phyloP scores from a whole-genome alignment of 1,140 invertebrate genomes.

The Scylla paramamosain region DNA sequence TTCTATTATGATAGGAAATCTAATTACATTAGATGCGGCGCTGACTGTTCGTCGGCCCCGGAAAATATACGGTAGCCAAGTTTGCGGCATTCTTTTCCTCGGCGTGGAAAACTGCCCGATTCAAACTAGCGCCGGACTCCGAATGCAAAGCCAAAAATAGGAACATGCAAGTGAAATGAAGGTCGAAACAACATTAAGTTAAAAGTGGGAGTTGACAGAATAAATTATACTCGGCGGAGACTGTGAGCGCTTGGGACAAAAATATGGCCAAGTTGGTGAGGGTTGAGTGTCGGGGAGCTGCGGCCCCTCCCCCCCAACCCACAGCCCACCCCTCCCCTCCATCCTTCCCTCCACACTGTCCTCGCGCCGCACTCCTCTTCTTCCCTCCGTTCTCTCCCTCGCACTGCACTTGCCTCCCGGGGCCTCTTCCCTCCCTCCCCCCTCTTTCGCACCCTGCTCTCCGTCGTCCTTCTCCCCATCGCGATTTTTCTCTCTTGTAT shows the following conservation, averaged over 20 bases:
- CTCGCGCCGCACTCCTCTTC: not conserved
- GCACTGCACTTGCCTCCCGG: not conserved
- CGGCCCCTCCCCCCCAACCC: too few species aligned
- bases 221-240: slow-evolving; percentile 71
- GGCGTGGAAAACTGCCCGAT: slow-evolving; percentile 50
- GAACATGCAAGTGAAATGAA: slow-evolving; percentile 75
- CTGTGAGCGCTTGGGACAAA: slow-evolving; percentile 50
- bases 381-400: not conserved
- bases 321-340: not conserved
- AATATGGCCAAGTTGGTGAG: slow-evolving; percentile 62
- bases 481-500: not conserved
- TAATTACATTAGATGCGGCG: slow-evolving; percentile 75
- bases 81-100: slow-evolving; percentile 61
- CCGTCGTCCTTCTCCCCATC: not conserved
- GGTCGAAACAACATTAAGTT: slow-evolving; percentile 74
- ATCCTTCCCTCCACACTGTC: not conserved
- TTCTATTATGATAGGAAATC: slow-evolving; percentile 76
- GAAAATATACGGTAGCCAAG: slow-evolving; percentile 58
- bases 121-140: slow-evolving; percentile 70
- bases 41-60: slow-evolving; percentile 60
- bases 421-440: not conserved
- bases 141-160: slow-evolving; percentile 71
- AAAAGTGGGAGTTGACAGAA: slow-evolving; percentile 74
- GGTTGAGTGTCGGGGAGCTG: slow-evolving; percentile 43
- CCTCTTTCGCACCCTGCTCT: not conserved